Evolutionary conservation across 2,888 invertebrate species (phyloP).

Genomic region (Diarsia rubi): DNA sequence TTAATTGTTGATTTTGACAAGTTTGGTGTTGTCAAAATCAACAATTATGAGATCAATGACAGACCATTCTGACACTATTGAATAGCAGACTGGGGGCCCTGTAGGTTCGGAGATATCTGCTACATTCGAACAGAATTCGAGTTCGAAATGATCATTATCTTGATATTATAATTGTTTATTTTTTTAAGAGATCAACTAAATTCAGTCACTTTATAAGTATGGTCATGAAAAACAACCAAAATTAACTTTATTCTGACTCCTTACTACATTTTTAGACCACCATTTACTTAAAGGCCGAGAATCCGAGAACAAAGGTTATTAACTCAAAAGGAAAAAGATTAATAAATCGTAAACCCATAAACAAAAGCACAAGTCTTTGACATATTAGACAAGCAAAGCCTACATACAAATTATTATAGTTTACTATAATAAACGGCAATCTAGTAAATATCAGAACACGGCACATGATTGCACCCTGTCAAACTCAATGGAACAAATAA

Average conservation of each 20-base stretch:
- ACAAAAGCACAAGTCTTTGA: slow-evolving; percentile 18
- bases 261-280: background rate
- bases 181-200: background rate
- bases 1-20: too few species aligned
- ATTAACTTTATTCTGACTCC: background rate
- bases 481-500: slow-evolving; percentile 42
- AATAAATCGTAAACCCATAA: background rate
- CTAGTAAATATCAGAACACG: slow-evolving; percentile 50
- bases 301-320: too few species aligned
- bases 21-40: too few species aligned
- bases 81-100: too few species aligned
- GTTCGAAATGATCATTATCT: background rate
- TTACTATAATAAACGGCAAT: slow-evolving; percentile 55
- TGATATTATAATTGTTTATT: too few species aligned
- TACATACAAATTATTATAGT: slow-evolving; percentile 38
- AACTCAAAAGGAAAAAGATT: slow-evolving; percentile 5
- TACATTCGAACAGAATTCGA: background rate
- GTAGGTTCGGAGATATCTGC: background rate
- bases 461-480: slow-evolving; percentile 62
- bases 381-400: slow-evolving; percentile 28
- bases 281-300: background rate
- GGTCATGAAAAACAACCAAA: background rate
- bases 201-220: background rate
- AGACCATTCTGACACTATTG: too few species aligned
- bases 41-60: too few species aligned